Base-by-base conservation (phyloP, 2,113 vertebrate species). In the Muntiacus reevesi region DNA sequence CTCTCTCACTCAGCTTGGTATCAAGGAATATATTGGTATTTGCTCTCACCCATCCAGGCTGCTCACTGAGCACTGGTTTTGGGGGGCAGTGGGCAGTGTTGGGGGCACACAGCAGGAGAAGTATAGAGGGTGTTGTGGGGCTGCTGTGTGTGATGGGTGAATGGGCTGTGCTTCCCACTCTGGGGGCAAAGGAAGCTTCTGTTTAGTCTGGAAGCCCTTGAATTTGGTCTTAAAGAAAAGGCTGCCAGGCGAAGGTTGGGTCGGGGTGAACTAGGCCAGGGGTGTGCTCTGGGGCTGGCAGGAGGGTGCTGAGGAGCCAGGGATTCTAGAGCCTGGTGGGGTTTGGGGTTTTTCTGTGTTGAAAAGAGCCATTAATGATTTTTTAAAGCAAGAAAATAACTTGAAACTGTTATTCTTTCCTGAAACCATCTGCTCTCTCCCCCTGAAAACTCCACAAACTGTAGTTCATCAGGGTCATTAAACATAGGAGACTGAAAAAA, bases 171-270 rank as follows among this genome's bases (percentile, higher is more conserved):
- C 59, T 74, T 79, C 79, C 30, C 45, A 25, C 57, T 81, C 15
- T 43, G 47, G 59, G 23, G 60, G 33, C 81, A 85, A 62, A 89
- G 54, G 54, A 43, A 11, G 14, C 19, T 59, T 74, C 28, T 14
- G 15, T 84, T 28, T 89, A 27, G 33, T 16, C 78, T 57, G 60
- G 60, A 36, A 36, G 33, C n/a, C 50, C 57, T 90, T 87, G 54
- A 57, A 13, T 89, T 81, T 87, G 85, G 59, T 82, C 84, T 76
- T 95, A 55, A 91, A 57, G 78, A 76, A 84, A n/a, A 21, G 47
- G 23, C 43, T 97, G 40, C 36, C 30, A 21, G 14, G 50, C 25
- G 3, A 52, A 57, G 30, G 5, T 10, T 71, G 62, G 45, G 21
- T 36, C 0, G 2, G 11, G 55, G 19, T 16, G 7, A 19, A 6